Base-by-base conservation (phyloP, 2,888 invertebrate genomes). In the Pseudoips prasinana region DNA sequence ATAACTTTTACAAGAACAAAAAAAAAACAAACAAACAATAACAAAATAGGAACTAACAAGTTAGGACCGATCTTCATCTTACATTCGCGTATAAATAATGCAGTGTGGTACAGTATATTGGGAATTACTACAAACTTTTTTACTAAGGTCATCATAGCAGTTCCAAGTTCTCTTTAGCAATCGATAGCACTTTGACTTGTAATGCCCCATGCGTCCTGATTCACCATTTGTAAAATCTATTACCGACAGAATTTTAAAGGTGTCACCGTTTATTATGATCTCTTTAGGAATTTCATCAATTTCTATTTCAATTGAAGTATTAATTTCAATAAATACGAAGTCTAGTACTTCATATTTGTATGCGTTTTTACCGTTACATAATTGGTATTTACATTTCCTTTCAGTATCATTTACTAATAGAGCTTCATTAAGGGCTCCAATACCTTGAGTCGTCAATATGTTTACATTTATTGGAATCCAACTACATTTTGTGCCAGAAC, bases 381-480 rank as follows among this genome's bases (percentile, higher is more conserved):
- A 25, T 33, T 25, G 29, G 22, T 33, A 29, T 33, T 33, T 38
- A 33, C 39, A 39, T 39, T 29, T 33, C 29, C 38, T 33, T 23
- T 27, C 23, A 23, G 33, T 19, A 33, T 33, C 33, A 23, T 29
- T 39, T 29, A 39, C 26, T 33, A 39, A 39, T 29, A 33, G 29
- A 29, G 38, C 32, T 33, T 39, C 26, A 33, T 29, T 33, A 29
- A 39, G 29, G 32, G 32, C 33, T 29, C 33, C 29, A 26, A 39
- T 33, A 39, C 38, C 38, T 33, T 39, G 20, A 29, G 32, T 33
- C 29, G 25, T 29, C 29, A 39, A 33, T 29, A 26, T 39, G 23
- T 39, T 26, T 29, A 33, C 25, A 33, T 39, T 39, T 33, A 39
- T 29, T 29, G 38, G 38, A 26, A 33, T 33, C 39, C 39, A 39